These are phyloP conservation scores for Leptogaster cylindrica DNA, from an alignment of 2,888 invertebrate species.

Conservation along the genomic window DNA sequence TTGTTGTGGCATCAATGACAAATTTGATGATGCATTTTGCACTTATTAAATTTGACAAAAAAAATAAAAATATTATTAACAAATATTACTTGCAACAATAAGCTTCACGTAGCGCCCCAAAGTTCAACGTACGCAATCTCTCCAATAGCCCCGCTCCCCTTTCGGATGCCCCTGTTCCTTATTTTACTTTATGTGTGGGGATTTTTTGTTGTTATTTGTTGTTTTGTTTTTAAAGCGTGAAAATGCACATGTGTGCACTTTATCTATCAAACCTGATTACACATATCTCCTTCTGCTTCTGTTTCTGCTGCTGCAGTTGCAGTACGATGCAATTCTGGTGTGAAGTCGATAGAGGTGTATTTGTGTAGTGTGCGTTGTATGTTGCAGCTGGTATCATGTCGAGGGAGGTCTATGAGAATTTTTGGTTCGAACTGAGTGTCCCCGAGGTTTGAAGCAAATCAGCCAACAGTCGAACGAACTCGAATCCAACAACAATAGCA, in stretches of 20 bases:
- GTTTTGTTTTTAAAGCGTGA: constrained; percentile 1
- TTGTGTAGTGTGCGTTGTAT: neutral
- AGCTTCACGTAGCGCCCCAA: constrained; percentile 2
- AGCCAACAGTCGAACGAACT: neutral
- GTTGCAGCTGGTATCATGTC: neutral
- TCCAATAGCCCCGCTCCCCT: constrained; percentile 2
- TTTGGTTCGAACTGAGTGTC: neutral
- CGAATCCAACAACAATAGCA: no score
- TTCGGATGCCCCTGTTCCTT: constrained; percentile 2
- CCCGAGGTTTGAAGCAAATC: neutral
- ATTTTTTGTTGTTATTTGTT: no score
- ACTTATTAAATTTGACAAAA: no score
- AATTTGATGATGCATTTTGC: no score
- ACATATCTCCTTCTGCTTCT: constrained; percentile 10
- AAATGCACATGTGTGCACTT: constrained; percentile 26
- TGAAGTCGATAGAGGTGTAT: neutral
- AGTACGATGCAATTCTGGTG: neutral
- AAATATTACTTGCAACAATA: constrained; percentile 11
- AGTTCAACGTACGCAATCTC: constrained; percentile 38
- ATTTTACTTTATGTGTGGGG: no score
- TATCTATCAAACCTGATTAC: constrained; percentile 30
- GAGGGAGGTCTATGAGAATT: constrained; percentile 42
- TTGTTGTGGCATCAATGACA: no score
- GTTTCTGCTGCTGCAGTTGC: neutral
- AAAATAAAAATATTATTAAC: no score